These are phyloP conservation scores for Hippolais icterina DNA, from an alignment of 2,113 vertebrate genomes.

Conservation along the genomic window DNA sequence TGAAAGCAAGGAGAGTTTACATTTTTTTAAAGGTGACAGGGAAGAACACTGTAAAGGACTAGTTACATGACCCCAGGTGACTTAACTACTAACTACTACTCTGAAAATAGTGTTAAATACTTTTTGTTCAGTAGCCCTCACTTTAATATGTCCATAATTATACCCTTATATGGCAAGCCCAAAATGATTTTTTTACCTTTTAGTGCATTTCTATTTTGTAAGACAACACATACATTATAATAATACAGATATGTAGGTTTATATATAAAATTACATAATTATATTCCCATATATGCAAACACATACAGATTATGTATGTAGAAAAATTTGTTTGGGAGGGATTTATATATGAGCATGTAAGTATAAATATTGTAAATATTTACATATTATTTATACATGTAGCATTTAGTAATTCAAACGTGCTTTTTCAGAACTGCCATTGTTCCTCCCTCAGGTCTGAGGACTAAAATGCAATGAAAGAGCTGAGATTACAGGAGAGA, in stretches of 20 bases:
- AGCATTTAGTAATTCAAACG: not conserved
- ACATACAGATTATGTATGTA: not conserved
- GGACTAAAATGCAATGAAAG: not conserved
- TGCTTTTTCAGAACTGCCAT: not conserved
- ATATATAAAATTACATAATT: not conserved
- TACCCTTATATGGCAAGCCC: not conserved
- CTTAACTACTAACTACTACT: not conserved
- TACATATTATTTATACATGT: not conserved
- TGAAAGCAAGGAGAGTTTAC: not conserved
- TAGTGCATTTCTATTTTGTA: not conserved
- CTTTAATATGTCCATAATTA: not conserved
- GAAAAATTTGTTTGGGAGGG: not conserved
- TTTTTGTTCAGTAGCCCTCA: not conserved
- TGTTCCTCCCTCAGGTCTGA: not conserved
- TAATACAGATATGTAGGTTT: not conserved
- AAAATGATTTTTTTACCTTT: not conserved
- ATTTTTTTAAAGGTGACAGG: not conserved
- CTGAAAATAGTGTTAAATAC: not conserved
- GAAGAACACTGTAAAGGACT: not conserved
- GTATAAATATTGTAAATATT: not conserved
- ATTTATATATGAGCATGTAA: not conserved
- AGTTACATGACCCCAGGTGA: not conserved
- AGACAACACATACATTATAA: not conserved
- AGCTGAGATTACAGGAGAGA: not conserved
- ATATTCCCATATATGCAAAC: not conserved